Percentiles rank a stretch among this genome's conserved stretches.
Evolutionary conservation across 2,797 vertebrate species (phyloP).

Genomic region (Cyprinella venusta): DNA sequence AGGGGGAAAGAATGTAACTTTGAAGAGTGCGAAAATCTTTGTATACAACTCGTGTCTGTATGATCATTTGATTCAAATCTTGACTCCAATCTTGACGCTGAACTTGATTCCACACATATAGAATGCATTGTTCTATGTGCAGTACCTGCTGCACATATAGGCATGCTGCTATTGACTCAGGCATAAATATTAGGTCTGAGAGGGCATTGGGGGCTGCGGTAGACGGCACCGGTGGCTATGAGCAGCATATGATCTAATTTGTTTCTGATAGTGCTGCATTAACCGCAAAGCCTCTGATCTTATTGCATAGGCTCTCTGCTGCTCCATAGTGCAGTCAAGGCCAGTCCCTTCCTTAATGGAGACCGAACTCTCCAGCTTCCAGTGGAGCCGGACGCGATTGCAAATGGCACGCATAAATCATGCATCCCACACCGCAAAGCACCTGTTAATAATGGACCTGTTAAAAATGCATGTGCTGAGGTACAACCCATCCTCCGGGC

Average conservation of each 20-base stretch:
- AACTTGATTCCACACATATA: neutral
- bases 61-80: neutral
- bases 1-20: neutral
- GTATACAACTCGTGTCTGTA: neutral
- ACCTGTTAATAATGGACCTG: constrained; percentile 55
- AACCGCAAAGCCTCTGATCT: constrained; percentile 43
- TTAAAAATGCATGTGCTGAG: constrained; percentile 62
- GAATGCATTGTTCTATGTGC: neutral
- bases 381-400: constrained; percentile 49
- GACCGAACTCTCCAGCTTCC: constrained; percentile 52
- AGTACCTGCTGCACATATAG: neutral
- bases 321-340: constrained; percentile 41
- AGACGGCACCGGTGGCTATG: constrained; percentile 11
- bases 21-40: neutral
- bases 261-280: constrained; percentile 40
- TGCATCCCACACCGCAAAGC: constrained; percentile 61
- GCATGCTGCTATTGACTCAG: neutral
- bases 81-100: neutral
- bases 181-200: neutral
- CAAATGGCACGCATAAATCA: constrained; percentile 64
- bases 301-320: constrained; percentile 22
- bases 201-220: constrained; percentile 19
- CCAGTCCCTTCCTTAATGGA: constrained; percentile 60
- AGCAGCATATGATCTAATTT: constrained; percentile 41
- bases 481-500: constrained; percentile 48